Evolutionary conservation across 2,888 invertebrate genomes (phyloP), one percentile per base, ranked within the genome.

Genomic region (Drosophila neotestacea): DNA sequence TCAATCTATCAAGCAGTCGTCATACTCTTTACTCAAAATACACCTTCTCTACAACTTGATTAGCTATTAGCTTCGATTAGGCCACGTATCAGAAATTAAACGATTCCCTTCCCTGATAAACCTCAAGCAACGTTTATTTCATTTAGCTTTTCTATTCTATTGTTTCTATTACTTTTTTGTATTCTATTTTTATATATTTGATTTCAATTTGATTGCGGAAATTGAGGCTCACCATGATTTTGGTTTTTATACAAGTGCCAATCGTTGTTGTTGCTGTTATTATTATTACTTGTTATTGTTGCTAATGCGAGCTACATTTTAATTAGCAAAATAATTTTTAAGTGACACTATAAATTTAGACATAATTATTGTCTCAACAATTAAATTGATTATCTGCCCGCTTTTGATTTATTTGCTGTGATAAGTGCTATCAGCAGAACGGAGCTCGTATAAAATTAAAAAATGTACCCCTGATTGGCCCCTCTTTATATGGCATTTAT

Each of bases 271-370:
- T 51, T 36, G 48, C 47, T 42, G 28, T 51, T 66, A 47, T 28
- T 51, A 30, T 59, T 42, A 56, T 59, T 55, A 9, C 54, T 22
- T 70, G 64, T 54, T 50, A 39, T 38, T 46, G 38, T 52, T 60
- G 39, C 39, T 50, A 73, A 77, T 77, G 39, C 16, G 46, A 66
- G 85, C 74, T 65, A 84, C 84, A 84, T 85, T 84, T 84, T 85
- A 84, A 84, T 84, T 84, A 84, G 80, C 83, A 68, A 88, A 84
- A 84, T 83, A 75, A 83, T 82, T 88, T 54, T 88, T 63, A 84
- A 84, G 88, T 84, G 88, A 85, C 86, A 88, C 54, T 88, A 84
- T 88, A 84, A 88, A 84, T 88, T 88, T 83, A 80, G 84, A 77
- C 84, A 84, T 88, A 88, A 84, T 84, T 84, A 84, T 84, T 85